Percentiles rank a stretch among this genome's conserved stretches.
phyloP scores from a whole-genome alignment of 2,113 vertebrate species.

The Tragelaphus strepsiceros region DNA sequence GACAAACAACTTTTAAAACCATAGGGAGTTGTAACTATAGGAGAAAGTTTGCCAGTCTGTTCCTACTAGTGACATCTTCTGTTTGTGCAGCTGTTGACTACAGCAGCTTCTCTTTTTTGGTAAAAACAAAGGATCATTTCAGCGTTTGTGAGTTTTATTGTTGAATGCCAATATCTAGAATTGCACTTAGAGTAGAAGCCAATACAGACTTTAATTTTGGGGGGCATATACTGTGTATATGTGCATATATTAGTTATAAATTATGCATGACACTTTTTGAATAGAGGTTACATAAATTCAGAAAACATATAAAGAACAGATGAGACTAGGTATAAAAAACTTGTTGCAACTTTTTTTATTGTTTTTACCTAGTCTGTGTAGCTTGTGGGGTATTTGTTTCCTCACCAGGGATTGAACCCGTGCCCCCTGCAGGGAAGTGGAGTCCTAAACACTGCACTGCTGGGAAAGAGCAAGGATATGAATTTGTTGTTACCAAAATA shows the following conservation, averaged over 20 bases:
- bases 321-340: not conserved
- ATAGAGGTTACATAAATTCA: not conserved
- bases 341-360: not conserved
- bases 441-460: not conserved
- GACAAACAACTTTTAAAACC: conserved; percentile 75
- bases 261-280: not conserved
- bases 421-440: not conserved
- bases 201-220: conserved; percentile 10
- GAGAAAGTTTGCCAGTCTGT: conserved; percentile 78
- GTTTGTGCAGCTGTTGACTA: conserved; percentile 87
- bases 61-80: conserved; percentile 84
- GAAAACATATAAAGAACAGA: not conserved
- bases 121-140: conserved; percentile 81
- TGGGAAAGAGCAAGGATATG: not conserved
- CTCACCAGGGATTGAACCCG: not conserved
- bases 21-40: conserved; percentile 68
- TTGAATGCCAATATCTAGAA: conserved; percentile 73
- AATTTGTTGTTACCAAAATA: not conserved
- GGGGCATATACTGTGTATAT: not conserved
- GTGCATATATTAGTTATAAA: not conserved
- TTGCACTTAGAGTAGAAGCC: conserved; percentile 59
- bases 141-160: conserved; percentile 75
- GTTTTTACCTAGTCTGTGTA: not conserved
- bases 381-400: not conserved
- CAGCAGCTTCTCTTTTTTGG: conserved; percentile 77